phyloP scores from a whole-genome alignment of 2,113 vertebrate species.

The Girardinichthys multiradiatus region DNA sequence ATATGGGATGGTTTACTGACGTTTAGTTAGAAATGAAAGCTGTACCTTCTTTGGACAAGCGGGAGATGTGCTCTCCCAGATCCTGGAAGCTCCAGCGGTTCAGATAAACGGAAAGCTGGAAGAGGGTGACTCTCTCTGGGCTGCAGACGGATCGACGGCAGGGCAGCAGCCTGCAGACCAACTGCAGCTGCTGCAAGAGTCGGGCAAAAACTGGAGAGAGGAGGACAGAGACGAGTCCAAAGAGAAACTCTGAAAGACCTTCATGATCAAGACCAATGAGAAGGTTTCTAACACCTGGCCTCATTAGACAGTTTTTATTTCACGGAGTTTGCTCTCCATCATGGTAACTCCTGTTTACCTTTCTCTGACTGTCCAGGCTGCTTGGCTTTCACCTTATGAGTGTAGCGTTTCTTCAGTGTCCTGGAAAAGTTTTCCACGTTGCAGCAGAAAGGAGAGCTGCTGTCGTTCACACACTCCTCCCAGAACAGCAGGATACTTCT shows the following conservation, averaged over 20 bases:
- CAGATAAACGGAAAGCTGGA: constrained; percentile 90
- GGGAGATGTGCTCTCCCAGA: constrained; percentile 87
- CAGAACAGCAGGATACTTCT: constrained; percentile 85
- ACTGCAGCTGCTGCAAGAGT: constrained; percentile 87
- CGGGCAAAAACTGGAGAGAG: constrained; percentile 79
- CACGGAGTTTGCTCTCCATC: too few species aligned
- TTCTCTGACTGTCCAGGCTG: constrained; percentile 87
- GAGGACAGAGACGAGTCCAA: background rate
- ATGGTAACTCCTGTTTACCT: constrained; percentile 76
- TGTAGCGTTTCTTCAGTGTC: constrained; percentile 82
- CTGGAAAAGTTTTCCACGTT: constrained; percentile 73
- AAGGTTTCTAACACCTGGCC: too few species aligned
- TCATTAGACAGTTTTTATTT: too few species aligned
- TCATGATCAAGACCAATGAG: too few species aligned
- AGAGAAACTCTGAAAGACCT: too few species aligned
- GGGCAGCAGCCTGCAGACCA: constrained; percentile 76
- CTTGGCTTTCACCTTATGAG: constrained; percentile 87
- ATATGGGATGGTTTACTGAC: too few species aligned
- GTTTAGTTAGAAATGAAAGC: background rate
- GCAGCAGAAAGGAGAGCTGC: constrained; percentile 80
- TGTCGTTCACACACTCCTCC: constrained; percentile 80
- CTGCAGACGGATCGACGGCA: background rate
- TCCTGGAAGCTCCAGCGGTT: constrained; percentile 81
- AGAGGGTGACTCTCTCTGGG: constrained; percentile 82
- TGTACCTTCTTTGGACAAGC: constrained; percentile 91